Conservation (phyloP, 92 coral and sea anemone genomes). For the Micromussa lordhowensis region DNA sequence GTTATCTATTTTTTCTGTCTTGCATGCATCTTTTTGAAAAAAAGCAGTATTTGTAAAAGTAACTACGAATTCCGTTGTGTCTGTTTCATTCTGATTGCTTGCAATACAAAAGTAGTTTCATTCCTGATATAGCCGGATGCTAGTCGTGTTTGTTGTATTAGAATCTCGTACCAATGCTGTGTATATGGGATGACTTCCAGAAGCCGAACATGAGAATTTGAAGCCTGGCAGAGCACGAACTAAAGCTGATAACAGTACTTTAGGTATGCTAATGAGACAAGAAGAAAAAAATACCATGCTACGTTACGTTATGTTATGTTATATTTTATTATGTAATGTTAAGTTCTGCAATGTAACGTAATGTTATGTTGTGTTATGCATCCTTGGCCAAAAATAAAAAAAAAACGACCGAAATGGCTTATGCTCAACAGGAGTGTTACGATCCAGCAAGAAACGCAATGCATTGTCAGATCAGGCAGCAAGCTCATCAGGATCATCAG, state of each 20-base stretch:
- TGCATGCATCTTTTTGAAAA: no score
- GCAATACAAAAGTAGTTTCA: neutral
- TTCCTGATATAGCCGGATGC: neutral
- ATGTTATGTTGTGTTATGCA: no score
- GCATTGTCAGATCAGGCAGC: neutral
- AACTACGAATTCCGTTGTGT: no score
- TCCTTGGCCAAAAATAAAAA: no score
- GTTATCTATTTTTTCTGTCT: no score
- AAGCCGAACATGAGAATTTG: neutral
- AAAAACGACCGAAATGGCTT: no score
- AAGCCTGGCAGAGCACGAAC: neutral
- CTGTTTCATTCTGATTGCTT: neutral
- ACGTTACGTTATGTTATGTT: no score
- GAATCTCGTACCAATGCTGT: neutral
- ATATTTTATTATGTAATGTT: no score
- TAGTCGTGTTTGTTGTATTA: neutral
- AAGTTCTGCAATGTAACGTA: no score
- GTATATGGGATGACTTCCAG: neutral
- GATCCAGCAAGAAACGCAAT: neutral
- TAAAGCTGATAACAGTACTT: neutral
- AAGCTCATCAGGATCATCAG: constrained; percentile 2
- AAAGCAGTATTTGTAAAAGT: no score
- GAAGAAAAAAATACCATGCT: no score
- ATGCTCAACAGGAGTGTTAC: neutral
- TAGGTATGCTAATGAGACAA: neutral